Base-by-base conservation (phyloP, 2,113 vertebrate species). In the Capreolus pygargus region DNA sequence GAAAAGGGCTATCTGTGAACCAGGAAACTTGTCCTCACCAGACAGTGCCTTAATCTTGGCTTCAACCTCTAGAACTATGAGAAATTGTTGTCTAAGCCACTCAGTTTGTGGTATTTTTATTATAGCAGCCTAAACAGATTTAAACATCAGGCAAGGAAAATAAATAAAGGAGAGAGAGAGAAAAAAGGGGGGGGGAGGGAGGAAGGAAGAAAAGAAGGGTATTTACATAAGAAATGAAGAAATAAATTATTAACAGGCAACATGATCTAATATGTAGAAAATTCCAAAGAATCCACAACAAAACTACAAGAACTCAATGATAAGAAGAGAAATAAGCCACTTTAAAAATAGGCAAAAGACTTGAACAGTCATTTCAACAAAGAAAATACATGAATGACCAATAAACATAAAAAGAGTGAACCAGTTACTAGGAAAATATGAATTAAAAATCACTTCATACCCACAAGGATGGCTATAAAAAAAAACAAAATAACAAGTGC, bases 231-330 rank as follows among this genome's bases (percentile, higher is more conserved):
- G 27, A 83, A 92, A 67, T 60, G 12, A 67, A 83, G 45, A 43
- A 64, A 36, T 92, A 64, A 92, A 82, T 61, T 30, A 82, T 54
- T 67, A 36, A 67, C 79, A 67, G 47, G 27, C 47, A 67, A 67
- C n/a, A 82, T 83, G 47, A 92, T 67, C n/a, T 83, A n/a, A 83
- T 92, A 54, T 83, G 47, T 33, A 92, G 79, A 83, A 92, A 92
- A 83, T 54, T 12, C n/a, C 79, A 33, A 28, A 88, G 27, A 67
- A 67, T 67, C 12, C 47, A 89, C 86, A 70, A 55, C 15, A 8
- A 81, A 82, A 57, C 30, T 36, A 60, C 0, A 43, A 87, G 27
- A 83, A 55, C 45, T 94, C 55, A 50, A 52, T 39, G 17, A 86
- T 4, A 86, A 52, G 39, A 74, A 58, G 43, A 81, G 6, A 70